phyloP scores from a whole-genome alignment of 2,888 invertebrate species.

The Sepiola atlantica region DNA sequence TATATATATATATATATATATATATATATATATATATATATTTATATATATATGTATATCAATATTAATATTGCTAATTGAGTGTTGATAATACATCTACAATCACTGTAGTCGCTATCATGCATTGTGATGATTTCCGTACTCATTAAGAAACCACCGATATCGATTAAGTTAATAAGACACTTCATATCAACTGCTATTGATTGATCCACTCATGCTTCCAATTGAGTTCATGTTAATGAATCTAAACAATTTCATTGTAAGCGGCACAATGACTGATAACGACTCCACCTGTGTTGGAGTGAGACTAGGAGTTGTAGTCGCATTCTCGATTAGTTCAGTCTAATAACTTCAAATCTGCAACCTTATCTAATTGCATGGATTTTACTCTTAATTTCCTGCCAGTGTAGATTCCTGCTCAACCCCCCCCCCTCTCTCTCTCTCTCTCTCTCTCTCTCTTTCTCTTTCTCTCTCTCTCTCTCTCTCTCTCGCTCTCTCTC shows the following conservation, averaged over 20 bases:
- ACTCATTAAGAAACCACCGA: neutral
- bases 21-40: slow-evolving; percentile 40
- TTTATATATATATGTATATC: neutral
- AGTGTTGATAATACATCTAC: too few species aligned
- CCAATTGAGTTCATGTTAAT: neutral
- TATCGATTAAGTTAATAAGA: neutral
- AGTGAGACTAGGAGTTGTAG: neutral
- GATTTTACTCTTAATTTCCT: neutral
- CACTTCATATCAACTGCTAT: neutral
- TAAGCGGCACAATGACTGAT: neutral
- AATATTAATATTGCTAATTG: too few species aligned
- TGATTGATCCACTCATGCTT: neutral
- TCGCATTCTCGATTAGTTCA: neutral
- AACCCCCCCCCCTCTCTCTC: too few species aligned
- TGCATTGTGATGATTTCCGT: neutral
- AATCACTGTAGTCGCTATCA: too few species aligned
- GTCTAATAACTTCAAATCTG: neutral
- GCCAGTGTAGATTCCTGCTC: neutral
- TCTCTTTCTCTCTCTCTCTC: too few species aligned
- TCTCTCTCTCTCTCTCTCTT: too few species aligned
- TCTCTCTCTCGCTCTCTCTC: too few species aligned
- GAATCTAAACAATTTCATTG: neutral
- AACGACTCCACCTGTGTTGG: neutral
- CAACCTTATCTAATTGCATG: neutral
- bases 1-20: slow-evolving; percentile 39